Evolutionary conservation across 2,113 vertebrate species (phyloP), one percentile per base, ranked within the genome.

Genomic region (Sceloporus undulatus): DNA sequence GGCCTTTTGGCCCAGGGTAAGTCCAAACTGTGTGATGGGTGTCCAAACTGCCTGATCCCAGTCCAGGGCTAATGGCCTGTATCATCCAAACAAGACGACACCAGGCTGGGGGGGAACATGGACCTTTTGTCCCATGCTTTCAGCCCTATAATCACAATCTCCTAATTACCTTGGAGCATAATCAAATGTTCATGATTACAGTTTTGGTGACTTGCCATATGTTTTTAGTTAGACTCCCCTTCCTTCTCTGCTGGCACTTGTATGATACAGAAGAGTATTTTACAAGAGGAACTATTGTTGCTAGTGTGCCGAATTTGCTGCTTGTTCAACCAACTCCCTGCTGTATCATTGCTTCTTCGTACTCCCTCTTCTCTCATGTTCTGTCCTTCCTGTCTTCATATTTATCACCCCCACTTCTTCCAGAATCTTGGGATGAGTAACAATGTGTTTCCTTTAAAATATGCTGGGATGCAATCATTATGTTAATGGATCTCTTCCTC

Each of bases 381-480:
- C 70, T 74, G 21, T 21, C 65, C 38, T 23, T 76, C 34, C 62
- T 66, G 80, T 66, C 34, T 13, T 77, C 29, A 85, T 56, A 85
- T 77, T 77, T 85, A 77, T 77, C 42, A 38, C 52, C 70, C 3
- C 54, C 38, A 38, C 21, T 0, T 38, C 65, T 77, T 42, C 16
- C 74, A 65, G 34, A 38, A 14, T 42, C 25, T 29, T 29, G 23
- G 38, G 54, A 73, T 74, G 25, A 71, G 66, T 71, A 21, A n/a
- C 66, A 84, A 84, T 71, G 66, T 71, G 66, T 77, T 48, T 66
- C 75, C 59, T 14, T n/a, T 65, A 77, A 85, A 56, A 62, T n/a
- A 10, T n/a, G 16, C 40, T 85, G 42, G 25, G 77, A 77, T 77
- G 38, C 40, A 77, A 85, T 21, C 27, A 85, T 52, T 70, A 70